Evolutionary conservation across 2,113 vertebrate genomes (phyloP).

Genomic region (Ameiurus melas): DNA sequence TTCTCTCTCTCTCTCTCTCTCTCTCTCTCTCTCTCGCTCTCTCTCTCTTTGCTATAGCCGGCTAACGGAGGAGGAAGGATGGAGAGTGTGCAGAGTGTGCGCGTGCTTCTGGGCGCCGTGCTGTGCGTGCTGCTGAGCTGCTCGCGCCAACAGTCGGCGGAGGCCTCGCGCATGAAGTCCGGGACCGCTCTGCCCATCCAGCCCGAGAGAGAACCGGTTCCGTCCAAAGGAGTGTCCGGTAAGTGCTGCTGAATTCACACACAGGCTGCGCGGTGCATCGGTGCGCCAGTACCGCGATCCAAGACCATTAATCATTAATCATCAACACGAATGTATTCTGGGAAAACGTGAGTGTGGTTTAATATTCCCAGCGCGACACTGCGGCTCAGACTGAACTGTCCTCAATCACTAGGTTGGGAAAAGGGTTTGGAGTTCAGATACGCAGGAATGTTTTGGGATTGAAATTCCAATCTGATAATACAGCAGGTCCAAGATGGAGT

Average conservation of each 20-base stretch:
- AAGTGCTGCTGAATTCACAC: slow-evolving; percentile 31
- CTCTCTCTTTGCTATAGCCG: not conserved
- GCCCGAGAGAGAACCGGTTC: slow-evolving; percentile 80
- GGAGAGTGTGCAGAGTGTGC: slow-evolving; percentile 55
- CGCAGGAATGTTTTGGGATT: not conserved
- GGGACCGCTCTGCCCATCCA: slow-evolving; percentile 79
- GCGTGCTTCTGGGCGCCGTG: slow-evolving; percentile 56
- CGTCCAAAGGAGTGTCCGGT: slow-evolving; percentile 82
- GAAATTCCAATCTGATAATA: not conserved
- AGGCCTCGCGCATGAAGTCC: slow-evolving; percentile 70
- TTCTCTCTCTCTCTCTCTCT: too few species aligned
- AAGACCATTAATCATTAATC: not conserved
- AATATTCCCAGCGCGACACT: not conserved
- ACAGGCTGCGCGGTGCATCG: not conserved
- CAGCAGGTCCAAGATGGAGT: not conserved
- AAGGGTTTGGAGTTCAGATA: not conserved
- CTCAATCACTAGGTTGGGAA: not conserved
- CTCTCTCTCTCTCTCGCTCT: too few species aligned
- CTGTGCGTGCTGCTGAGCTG: slow-evolving; percentile 67
- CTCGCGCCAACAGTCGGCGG: slow-evolving; percentile 60
- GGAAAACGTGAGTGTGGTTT: not conserved
- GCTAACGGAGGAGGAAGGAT: slow-evolving; percentile 57
- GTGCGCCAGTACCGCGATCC: not conserved
- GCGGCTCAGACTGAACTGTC: not conserved
- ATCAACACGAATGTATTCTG: not conserved